Conservation (phyloP, 2,888 invertebrate species). For the Habrosyne pyritoides region DNA sequence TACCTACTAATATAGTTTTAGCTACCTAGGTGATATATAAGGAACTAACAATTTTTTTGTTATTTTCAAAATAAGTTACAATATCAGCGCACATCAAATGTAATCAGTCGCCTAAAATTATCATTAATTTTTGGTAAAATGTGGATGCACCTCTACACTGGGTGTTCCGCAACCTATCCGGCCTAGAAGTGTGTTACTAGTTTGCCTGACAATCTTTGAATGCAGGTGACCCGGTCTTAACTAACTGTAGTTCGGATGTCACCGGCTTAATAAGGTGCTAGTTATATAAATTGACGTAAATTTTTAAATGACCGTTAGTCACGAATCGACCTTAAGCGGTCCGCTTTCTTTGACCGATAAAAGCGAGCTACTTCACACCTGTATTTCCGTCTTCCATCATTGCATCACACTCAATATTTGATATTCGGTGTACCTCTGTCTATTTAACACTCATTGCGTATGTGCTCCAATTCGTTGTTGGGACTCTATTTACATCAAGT, state of each 20-base stretch:
- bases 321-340: slow-evolving; percentile 39
- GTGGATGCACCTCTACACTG: background rate
- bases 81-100: no score
- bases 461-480: no score
- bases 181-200: slow-evolving; percentile 62
- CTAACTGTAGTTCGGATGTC: slow-evolving; percentile 76
- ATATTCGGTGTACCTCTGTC: background rate
- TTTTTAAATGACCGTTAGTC: slow-evolving; percentile 51
- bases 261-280: slow-evolving; percentile 67
- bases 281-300: slow-evolving; percentile 74
- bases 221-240: slow-evolving; percentile 76
- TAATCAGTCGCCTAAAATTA: slow-evolving; percentile 13
- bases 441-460: background rate
- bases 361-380: slow-evolving; percentile 46
- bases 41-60: no score
- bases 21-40: no score
- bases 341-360: slow-evolving; percentile 70
- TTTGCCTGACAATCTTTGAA: slow-evolving; percentile 51
- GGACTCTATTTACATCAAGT: no score
- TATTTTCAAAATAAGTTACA: no score
- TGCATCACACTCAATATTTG: slow-evolving; percentile 41
- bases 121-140: background rate
- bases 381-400: slow-evolving; percentile 36
- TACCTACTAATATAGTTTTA: no score
- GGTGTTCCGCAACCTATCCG: slow-evolving; percentile 41